A percentile compares a stretch with the other conserved stretches of the same genome.
These are phyloP conservation scores for Gastracanthus pulcherrimus DNA, from an alignment of 2,888 invertebrate species.

Conservation along the genomic window DNA sequence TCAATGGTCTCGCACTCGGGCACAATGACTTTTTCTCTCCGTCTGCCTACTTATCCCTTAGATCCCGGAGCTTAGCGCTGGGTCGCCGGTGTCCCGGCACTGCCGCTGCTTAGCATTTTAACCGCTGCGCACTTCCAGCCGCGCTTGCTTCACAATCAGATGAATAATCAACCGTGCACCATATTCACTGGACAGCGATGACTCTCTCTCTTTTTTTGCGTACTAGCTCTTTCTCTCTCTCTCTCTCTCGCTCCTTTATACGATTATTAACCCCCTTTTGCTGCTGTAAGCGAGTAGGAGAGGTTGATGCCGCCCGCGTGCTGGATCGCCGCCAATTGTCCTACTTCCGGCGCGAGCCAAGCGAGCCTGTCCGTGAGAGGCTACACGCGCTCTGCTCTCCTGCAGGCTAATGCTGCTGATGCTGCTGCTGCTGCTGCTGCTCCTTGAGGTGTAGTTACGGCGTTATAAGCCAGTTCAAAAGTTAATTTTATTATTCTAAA, in stretches of 20 bases:
- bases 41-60: conserved; percentile 55
- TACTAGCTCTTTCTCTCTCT: too few species aligned
- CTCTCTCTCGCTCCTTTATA: neutral
- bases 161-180: conserved; percentile 51
- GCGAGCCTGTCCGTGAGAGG: conserved; percentile 42
- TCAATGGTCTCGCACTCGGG: neutral
- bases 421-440: too few species aligned
- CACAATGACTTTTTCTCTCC: conserved; percentile 18
- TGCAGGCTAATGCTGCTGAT: neutral
- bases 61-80: conserved; percentile 53
- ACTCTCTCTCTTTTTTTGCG: conserved; percentile 9
- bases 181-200: too few species aligned
- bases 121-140: too few species aligned
- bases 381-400: neutral
- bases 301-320: too few species aligned
- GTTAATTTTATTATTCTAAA: too few species aligned
- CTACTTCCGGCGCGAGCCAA: conserved; percentile 60
- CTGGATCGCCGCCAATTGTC: conserved; percentile 61
- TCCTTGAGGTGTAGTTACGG: too few species aligned
- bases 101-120: conserved; percentile 62
- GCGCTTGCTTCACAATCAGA: conserved; percentile 54
- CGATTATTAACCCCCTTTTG: conserved; percentile 49
- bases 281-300: neutral
- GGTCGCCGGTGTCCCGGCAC: too few species aligned
- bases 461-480: too few species aligned